Evolutionary conservation across 2,113 vertebrate genomes (phyloP).

Genomic region (Mesitornis unicolor): DNA sequence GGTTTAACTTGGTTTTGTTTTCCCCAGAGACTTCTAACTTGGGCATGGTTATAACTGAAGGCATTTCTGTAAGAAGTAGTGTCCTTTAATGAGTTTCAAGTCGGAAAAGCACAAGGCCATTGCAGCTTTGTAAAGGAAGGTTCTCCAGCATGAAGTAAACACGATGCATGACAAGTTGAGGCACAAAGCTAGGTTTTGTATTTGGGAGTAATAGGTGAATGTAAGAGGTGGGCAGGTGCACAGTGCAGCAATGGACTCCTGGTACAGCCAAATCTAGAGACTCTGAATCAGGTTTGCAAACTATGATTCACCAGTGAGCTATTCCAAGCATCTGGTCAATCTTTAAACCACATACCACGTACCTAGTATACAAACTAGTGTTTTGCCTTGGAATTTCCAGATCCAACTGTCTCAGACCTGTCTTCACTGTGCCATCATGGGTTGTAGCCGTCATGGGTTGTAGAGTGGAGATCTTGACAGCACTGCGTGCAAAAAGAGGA

Average conservation of each 20-base stretch:
- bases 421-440: background rate
- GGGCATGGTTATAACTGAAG: background rate
- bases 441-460: background rate
- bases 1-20: background rate
- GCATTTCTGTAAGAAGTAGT: background rate
- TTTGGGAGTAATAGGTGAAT: background rate
- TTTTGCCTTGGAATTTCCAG: background rate
- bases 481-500: background rate
- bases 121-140: background rate
- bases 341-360: rapidly evolving
- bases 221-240: rapidly evolving
- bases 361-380: background rate
- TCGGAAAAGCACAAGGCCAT: background rate
- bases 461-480: background rate
- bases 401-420: background rate
- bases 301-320: background rate
- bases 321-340: background rate
- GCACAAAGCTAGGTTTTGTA: background rate
- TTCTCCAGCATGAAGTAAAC: background rate
- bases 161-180: background rate
- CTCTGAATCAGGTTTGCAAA: background rate
- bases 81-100: background rate
- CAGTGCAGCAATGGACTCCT: background rate
- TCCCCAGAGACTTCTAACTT: background rate
- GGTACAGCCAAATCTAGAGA: background rate